Conservation (phyloP, 2,888 invertebrate genomes). For the Ceriagrion tenellum region DNA sequence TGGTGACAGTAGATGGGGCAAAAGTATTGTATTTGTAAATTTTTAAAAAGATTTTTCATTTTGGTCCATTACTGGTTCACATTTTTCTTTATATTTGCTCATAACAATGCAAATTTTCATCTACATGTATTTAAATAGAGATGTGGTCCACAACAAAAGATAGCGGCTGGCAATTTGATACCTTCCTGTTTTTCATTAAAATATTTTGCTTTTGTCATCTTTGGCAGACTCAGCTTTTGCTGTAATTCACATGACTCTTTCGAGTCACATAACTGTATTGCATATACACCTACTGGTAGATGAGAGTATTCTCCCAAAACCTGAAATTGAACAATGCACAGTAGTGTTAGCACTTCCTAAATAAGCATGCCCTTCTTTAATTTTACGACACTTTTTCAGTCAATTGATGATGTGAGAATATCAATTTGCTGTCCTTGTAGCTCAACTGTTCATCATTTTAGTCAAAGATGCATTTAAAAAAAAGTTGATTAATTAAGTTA, state of each 20-base stretch:
- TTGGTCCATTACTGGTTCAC: too few species aligned
- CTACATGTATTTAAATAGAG: not conserved
- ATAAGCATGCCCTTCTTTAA: too few species aligned
- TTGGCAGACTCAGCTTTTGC: not conserved
- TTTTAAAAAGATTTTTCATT: too few species aligned
- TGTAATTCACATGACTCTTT: not conserved
- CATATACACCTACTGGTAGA: conserved; percentile 14
- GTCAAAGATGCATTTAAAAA: too few species aligned
- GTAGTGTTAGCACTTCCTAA: not conserved
- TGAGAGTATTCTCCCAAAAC: conserved; percentile 24
- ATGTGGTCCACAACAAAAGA: not conserved
- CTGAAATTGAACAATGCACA: not conserved
- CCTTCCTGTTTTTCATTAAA: not conserved
- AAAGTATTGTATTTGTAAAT: too few species aligned
- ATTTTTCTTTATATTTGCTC: not conserved
- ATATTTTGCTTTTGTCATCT: not conserved
- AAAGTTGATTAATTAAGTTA: too few species aligned
- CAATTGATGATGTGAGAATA: too few species aligned
- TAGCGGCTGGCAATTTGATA: not conserved
- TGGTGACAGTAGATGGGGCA: too few species aligned
- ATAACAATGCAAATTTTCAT: not conserved
- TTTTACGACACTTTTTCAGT: too few species aligned
- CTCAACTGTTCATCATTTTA: too few species aligned
- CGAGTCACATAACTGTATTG: not conserved
- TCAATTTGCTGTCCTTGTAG: too few species aligned